Conservation (phyloP, 2,797 vertebrate genomes). For the Sebastes trivittatus region DNA sequence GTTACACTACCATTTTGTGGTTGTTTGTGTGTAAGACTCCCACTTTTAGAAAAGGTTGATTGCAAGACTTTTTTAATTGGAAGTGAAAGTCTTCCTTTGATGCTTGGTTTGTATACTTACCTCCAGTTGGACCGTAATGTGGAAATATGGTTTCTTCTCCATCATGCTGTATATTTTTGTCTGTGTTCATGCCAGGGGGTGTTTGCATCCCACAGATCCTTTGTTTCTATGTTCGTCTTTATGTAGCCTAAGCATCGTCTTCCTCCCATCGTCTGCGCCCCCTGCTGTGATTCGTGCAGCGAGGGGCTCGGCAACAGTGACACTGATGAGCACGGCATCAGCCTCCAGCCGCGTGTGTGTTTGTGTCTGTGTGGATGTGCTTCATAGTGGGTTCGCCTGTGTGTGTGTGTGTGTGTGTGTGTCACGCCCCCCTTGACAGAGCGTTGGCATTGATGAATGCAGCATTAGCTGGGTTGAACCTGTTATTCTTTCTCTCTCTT, state of each 20-base stretch:
- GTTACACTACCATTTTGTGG: constrained; percentile 41
- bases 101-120: neutral
- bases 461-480: constrained; percentile 55
- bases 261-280: constrained; percentile 46
- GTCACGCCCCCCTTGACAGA: constrained; percentile 58
- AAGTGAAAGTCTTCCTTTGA: constrained; percentile 2
- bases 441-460: constrained; percentile 62
- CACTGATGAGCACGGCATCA: constrained; percentile 72
- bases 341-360: constrained; percentile 52
- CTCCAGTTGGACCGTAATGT: constrained; percentile 5
- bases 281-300: constrained; percentile 67
- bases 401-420: constrained; percentile 27
- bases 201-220: constrained; percentile 50
- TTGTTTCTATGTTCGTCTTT: constrained; percentile 49
- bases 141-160: neutral
- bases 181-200: constrained; percentile 34
- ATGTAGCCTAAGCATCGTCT: constrained; percentile 51
- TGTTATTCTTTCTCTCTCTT: constrained; percentile 11
- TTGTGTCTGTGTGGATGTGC: constrained; percentile 24
- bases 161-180: constrained; percentile 26
- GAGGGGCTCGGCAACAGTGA: constrained; percentile 56
- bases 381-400: constrained; percentile 40
- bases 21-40: constrained; percentile 1
- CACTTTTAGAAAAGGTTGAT: neutral
- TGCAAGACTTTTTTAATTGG: constrained; percentile 11